Conservation (phyloP, 2,113 vertebrate species). For the Heliornis fulica region DNA sequence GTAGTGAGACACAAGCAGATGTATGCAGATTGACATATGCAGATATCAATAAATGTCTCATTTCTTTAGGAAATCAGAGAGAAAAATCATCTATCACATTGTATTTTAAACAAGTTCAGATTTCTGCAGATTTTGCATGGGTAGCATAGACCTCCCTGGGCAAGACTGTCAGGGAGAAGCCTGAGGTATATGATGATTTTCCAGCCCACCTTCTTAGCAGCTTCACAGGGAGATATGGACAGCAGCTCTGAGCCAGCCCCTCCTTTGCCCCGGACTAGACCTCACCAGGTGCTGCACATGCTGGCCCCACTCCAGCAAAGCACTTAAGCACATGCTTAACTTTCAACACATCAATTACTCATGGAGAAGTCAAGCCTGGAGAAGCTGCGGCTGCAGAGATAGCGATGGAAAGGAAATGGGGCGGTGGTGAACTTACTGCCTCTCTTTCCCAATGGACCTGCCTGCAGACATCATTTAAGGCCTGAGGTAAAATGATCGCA, state of each 20-base stretch:
- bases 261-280: not conserved
- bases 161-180: not conserved
- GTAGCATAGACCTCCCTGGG: not conserved
- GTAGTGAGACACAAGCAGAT: not conserved
- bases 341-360: constrained; percentile 62
- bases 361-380: constrained; percentile 18
- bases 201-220: not conserved
- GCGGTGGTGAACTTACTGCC: constrained; percentile 50
- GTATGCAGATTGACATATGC: not conserved
- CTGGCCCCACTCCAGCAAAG: constrained; percentile 41
- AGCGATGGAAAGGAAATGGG: constrained; percentile 37
- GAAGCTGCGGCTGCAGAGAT: constrained; percentile 36
- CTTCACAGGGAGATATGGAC: not conserved
- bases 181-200: not conserved
- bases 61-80: not conserved
- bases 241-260: not conserved
- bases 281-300: constrained; percentile 4
- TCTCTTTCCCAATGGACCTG: constrained; percentile 32
- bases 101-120: not conserved
- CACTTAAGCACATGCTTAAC: constrained; percentile 56
- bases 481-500: not conserved
- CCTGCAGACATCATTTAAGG: constrained; percentile 3
- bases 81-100: not conserved
- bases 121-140: not conserved
- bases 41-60: too few relatives aligned